A percentile compares a stretch with the other conserved stretches of the same genome.
Evolutionary conservation across 2,888 invertebrate species (phyloP).

Genomic region (Branchellion lobata): DNA sequence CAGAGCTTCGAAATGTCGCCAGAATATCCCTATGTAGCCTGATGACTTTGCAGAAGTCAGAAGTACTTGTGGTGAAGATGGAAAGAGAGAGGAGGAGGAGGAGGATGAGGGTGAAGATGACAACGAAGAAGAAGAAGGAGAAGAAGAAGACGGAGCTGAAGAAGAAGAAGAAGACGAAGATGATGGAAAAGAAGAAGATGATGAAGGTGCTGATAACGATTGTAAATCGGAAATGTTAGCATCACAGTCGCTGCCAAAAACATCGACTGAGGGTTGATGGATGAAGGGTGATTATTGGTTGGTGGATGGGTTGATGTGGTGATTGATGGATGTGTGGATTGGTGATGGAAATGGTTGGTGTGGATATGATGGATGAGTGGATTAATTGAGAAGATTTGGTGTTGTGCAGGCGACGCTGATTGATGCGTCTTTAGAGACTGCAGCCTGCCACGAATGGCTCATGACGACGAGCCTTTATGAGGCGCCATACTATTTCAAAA

Average conservation of each 20-base stretch:
- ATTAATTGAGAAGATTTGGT: no score
- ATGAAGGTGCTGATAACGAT: neutral
- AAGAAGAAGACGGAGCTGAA: neutral
- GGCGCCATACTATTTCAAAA: no score
- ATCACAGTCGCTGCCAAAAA: neutral
- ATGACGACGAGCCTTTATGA: no score
- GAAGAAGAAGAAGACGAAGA: neutral
- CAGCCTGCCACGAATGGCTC: no score
- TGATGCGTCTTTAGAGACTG: no score
- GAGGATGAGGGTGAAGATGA: neutral
- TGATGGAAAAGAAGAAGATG: neutral
- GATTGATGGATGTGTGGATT: no score
- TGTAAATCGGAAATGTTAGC: neutral
- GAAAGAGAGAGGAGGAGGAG: neutral
- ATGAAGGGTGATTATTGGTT: neutral
- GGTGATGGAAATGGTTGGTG: no score
- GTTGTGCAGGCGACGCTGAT: no score
- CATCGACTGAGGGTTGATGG: neutral
- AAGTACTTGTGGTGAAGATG: neutral
- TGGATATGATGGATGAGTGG: no score
- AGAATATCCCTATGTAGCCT: conserved; percentile 34
- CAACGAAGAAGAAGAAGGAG: neutral
- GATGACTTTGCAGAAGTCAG: neutral
- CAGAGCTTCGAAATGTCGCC: conserved; percentile 12
- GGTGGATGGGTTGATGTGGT: no score